Evolutionary conservation across 2,888 invertebrate species (phyloP), one percentile per base, ranked within the genome.

Genomic region (Cabera pusaria): DNA sequence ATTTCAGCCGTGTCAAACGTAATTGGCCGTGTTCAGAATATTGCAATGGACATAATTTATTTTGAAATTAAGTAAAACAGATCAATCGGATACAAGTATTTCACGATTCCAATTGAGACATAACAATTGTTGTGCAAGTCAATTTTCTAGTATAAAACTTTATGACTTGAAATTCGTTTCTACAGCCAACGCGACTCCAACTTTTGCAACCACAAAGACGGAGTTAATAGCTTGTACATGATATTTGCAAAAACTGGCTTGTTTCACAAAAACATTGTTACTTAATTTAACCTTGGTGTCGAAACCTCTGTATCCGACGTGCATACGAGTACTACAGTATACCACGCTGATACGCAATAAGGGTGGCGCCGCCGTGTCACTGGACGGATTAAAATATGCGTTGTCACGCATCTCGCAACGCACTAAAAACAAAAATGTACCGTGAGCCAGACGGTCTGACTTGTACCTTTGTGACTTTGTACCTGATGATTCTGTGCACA

Each of bases 351-450:
- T 39, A 27, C 38, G 49, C 44, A 51, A 34, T 53, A 50, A 50
- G 53, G 49, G 58, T 50, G 43, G 26, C 16, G 26, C 23, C 8
- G 24, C 6, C 19, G 41, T 48, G 53, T 50, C 47, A 52, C 39
- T 44, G 31, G 45, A 14, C 44, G 31, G 26, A 7, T 8, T 40
- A 40, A 44, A 32, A 35, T 63, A 64, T 64, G 61, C 63, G 42
- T 1, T 23, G 50, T 49, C 65, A 64, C 55, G 63, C 49, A 25
- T 37, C 38, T 2, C 14, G 14, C 14, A 14, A 2, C 2, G 14
- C 14, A 4, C 14, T 14, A 14, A 14, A n/a, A n/a, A n/a, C n/a
- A n/a, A n/a, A n/a, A n/a, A n/a, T n/a, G n/a, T n/a, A n/a, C n/a
- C n/a, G n/a, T n/a, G n/a, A n/a, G n/a, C n/a, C n/a, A n/a, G n/a